Conservation (phyloP, 2,888 invertebrate genomes). For the Drosophila anomalipes region DNA sequence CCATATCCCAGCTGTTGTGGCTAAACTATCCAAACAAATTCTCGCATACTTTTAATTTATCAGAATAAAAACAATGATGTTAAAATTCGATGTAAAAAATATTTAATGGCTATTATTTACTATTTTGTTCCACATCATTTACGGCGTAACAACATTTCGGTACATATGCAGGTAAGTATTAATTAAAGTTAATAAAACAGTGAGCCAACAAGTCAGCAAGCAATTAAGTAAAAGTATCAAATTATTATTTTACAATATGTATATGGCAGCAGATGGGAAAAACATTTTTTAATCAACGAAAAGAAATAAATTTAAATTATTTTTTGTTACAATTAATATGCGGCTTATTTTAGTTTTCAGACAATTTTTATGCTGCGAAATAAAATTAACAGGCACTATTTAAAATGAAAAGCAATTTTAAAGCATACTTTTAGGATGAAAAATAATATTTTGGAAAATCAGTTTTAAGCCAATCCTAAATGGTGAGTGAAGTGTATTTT, state of each 20-base stretch:
- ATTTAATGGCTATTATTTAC: conserved; percentile 8
- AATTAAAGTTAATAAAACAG: not conserved
- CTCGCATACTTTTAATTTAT: conserved; percentile 66
- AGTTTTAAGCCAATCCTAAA: not conserved
- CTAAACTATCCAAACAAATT: conserved; percentile 12
- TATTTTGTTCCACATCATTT: conserved; percentile 7
- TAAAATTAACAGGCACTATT: not conserved
- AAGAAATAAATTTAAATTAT: too few species aligned
- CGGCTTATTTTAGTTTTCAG: not conserved
- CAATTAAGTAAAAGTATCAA: not conserved
- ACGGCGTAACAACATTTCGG: not conserved
- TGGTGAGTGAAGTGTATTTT: not conserved
- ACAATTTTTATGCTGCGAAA: not conserved
- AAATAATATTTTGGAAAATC: not conserved
- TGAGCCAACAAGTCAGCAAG: not conserved
- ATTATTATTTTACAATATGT: not conserved
- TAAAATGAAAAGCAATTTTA: too few species aligned
- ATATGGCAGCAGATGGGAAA: not conserved
- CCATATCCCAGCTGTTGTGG: conserved; percentile 30
- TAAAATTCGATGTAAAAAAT: conserved; percentile 72
- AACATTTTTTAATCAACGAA: not conserved
- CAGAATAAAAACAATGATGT: conserved; percentile 69
- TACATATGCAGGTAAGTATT: not conserved
- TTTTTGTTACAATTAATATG: not conserved
- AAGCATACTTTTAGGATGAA: not conserved